Base-by-base conservation (phyloP, 2,113 vertebrate genomes). In the Dissostichus mawsoni region DNA sequence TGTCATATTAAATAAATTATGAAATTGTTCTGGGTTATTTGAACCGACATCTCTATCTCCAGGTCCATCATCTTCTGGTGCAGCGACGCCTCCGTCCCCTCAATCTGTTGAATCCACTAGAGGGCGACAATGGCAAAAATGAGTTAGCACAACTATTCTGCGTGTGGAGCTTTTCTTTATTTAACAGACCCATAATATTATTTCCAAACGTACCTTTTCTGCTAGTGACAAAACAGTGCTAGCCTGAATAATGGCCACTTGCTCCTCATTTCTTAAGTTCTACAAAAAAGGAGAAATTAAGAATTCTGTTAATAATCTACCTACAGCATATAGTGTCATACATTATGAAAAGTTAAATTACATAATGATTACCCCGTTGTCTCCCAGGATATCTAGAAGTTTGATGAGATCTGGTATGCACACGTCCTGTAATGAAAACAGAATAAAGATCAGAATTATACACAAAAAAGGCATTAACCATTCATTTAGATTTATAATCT, bases 41-140 rank as follows among this genome's bases (percentile, higher is more conserved):
- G 36, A 36, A 53, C 95, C 91, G 81, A 99, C 98, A 99, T 99
- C 88, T 99, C 98, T 72, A 98, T 96, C 88, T 99, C 97, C 79
- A 99, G 63, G 90, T 99, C 98, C 89, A 99, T 95, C 98, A 99
- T 99, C 90, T 99, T 99, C 94, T 99, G 98, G 91, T 99, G 98
- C 71, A 99, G 90, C 18, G 98, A 97, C 45, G 97, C 97, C 88
- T 99, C 98, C 10, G 98, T 99, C 67, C 98, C 98, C 91, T 99
- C 98, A 8, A 99, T 99, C 93, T 99, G 98, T 71, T 98, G 98
- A 72, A 99, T 99, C 98, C 98, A 99, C 98, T 99, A 94, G 8
- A 90, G 65, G 81, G 64, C 51, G 78, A 88, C 91, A 70, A 91
- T 4, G 72, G 0, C 55, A 76, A 56, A 91, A 8, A 12, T 2